Percentiles rank a stretch among this genome's conserved stretches.
Evolutionary conservation across 2,888 invertebrate genomes (phyloP).

Genomic region (Clostera curtula): DNA sequence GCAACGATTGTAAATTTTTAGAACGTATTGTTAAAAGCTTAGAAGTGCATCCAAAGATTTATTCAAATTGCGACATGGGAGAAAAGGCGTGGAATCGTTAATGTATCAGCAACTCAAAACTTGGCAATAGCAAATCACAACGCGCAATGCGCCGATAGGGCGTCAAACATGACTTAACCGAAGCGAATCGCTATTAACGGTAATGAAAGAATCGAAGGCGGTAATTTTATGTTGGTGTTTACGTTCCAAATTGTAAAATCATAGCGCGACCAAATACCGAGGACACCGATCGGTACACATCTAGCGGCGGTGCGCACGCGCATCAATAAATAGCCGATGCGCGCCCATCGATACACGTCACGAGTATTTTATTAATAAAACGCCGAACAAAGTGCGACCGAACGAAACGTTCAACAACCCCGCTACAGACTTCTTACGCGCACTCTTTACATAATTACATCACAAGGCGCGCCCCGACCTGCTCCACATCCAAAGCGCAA

Average conservation of each 20-base stretch:
- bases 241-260: constrained; percentile 18
- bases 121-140: constrained; percentile 22
- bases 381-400: constrained; percentile 49
- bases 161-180: constrained; percentile 26
- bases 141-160: constrained; percentile 23
- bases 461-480: constrained; percentile 30
- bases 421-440: constrained; percentile 42
- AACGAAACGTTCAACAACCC: constrained; percentile 63
- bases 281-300: constrained; percentile 38
- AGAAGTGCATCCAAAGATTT: too few relatives aligned
- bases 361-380: constrained; percentile 70
- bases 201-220: constrained; percentile 19
- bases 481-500: constrained; percentile 30
- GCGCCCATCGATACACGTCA: constrained; percentile 65
- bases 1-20: too few relatives aligned
- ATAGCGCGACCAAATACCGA: constrained; percentile 22
- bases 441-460: constrained; percentile 43
- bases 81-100: constrained; percentile 15
- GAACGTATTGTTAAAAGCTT: too few relatives aligned
- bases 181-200: constrained; percentile 29
- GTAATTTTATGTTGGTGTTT: constrained; percentile 18
- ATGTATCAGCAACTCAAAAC: constrained; percentile 14
- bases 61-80: too few relatives aligned
- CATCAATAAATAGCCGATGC: constrained; percentile 63
- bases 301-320: constrained; percentile 43